Evolutionary conservation across 2,888 invertebrate species (phyloP), one percentile per base, ranked within the genome.

Genomic region (Agriotes lineatus): DNA sequence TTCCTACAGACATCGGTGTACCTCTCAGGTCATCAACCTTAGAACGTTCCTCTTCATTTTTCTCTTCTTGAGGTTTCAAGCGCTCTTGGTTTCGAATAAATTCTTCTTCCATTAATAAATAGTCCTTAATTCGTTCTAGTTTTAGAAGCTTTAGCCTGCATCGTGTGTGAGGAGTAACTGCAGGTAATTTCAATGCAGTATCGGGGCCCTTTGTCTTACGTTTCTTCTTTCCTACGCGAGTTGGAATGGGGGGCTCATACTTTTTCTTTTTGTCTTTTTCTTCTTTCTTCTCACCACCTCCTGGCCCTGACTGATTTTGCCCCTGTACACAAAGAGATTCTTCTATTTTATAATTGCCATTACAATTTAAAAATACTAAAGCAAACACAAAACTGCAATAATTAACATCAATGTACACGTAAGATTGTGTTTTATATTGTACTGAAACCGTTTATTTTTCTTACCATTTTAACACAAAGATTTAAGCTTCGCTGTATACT

Each of bases 1-100:
- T 97, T n/a, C 99, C 99, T 19, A 99, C 99, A 5, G 98, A 98
- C 99, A 99, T 99, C 0, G 99, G 99, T 30, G 99, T 98, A 45
- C 99, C 99, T 83, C 99, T 88, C 62, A 99, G 87, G 85, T 99
- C 99, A 87, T 99, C 99, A 37, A 99, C 99, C 87, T 97, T 97
- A 0, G 96, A 96, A 75, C 97, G 90, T 84, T 99, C 99, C 84
- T 99, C 98, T 85, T 99, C 99, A 82, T 99, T 97, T 82, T 98
- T 97, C 80, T 99, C 99, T 85, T 99, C 99, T 82, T 99, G 99
- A 0, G 99, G 99, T 85, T 99, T 99, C 18, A 99, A 86, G 70
- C 98, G 90, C 85, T 99, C 99, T 83, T 99, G 99, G 80, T 99
- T 99, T 61, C 96, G 91, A 79, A 99, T 98, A 82, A 99, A 99